A percentile compares a stretch with the other conserved stretches of the same genome.
Conservation (phyloP, 1,140 invertebrate species). For the Rhagoletis pomonella region DNA sequence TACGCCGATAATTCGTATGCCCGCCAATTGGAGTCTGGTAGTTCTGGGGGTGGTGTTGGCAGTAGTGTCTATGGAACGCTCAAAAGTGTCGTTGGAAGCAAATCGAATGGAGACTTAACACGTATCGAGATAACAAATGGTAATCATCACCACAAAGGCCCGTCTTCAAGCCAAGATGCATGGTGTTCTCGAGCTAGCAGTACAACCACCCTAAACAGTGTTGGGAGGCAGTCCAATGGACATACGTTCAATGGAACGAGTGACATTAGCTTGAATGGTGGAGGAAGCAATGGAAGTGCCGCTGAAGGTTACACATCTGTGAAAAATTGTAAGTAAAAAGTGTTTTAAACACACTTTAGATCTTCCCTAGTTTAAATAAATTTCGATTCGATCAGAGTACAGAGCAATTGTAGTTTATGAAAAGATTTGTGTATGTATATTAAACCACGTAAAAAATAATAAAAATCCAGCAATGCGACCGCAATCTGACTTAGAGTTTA, state of each 20-base stretch:
- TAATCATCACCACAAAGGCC: slow-evolving; percentile 59
- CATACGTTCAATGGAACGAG: slow-evolving; percentile 64
- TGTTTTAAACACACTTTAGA: not conserved
- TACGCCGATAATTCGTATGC: slow-evolving; percentile 96
- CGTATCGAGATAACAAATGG: slow-evolving; percentile 64
- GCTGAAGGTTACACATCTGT: slow-evolving; percentile 73
- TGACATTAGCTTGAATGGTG: slow-evolving; percentile 63
- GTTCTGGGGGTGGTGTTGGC: slow-evolving; percentile 62
- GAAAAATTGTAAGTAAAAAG: slow-evolving; percentile 72
- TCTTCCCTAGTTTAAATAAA: too few species aligned
- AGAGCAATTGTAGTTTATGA: too few species aligned
- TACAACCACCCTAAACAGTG: slow-evolving; percentile 77
- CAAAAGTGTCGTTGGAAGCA: slow-evolving; percentile 74
- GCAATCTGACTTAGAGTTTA: too few species aligned
- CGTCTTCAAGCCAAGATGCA: slow-evolving; percentile 73
- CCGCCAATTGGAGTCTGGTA: slow-evolving; percentile 82
- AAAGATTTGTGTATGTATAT: too few species aligned
- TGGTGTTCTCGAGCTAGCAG: slow-evolving; percentile 76
- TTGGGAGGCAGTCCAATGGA: slow-evolving; percentile 70
- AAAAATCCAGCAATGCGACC: too few species aligned
- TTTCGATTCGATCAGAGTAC: too few species aligned
- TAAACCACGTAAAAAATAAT: too few species aligned
- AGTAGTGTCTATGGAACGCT: slow-evolving; percentile 73
- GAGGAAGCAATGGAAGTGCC: slow-evolving; percentile 67
- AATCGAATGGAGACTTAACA: slow-evolving; percentile 70